Percentiles rank a stretch among this genome's conserved stretches.
These are phyloP conservation scores for Zaprionus camerounensis DNA, from an alignment of 1,140 invertebrate genomes.

Conservation along the genomic window DNA sequence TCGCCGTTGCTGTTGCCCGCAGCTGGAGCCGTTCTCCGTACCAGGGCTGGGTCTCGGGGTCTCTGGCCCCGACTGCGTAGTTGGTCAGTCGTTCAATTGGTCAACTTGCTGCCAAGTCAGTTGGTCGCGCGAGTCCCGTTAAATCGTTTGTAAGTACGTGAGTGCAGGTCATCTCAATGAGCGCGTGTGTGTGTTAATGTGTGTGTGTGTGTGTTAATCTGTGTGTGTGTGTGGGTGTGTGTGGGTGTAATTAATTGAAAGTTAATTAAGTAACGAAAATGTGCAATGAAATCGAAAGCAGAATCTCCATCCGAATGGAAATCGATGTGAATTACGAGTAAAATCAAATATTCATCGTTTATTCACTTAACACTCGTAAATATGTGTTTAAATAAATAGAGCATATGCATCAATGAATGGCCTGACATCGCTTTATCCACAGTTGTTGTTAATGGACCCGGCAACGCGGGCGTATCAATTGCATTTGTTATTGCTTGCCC, in stretches of 20 bases:
- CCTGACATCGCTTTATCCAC: constrained; percentile 9
- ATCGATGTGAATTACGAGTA: constrained; percentile 19
- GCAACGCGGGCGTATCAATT: not conserved
- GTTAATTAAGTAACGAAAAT: constrained; percentile 61
- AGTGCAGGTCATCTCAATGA: not conserved
- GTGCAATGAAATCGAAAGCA: constrained; percentile 50
- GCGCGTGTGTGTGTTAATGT: too few relatives aligned
- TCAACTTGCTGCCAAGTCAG: constrained; percentile 53
- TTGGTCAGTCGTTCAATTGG: constrained; percentile 25
- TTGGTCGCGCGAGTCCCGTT: constrained; percentile 9
- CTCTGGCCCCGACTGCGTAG: not conserved
- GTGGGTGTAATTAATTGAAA: constrained; percentile 50
- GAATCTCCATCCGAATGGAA: constrained; percentile 24
- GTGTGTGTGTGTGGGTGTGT: not conserved
- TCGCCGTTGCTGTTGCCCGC: not conserved
- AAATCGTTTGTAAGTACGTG: not conserved
- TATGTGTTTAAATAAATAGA: constrained; percentile 47
- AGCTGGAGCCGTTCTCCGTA: not conserved
- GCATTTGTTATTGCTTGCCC: too few relatives aligned
- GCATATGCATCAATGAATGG: constrained; percentile 48
- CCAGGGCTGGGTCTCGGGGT: constrained; percentile 13
- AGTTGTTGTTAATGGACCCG: constrained; percentile 23
- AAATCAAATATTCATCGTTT: constrained; percentile 58
- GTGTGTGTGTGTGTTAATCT: too few relatives aligned
- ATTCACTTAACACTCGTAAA: constrained; percentile 61